Conservation (phyloP, 2,113 vertebrate species). For the Apus apus region DNA sequence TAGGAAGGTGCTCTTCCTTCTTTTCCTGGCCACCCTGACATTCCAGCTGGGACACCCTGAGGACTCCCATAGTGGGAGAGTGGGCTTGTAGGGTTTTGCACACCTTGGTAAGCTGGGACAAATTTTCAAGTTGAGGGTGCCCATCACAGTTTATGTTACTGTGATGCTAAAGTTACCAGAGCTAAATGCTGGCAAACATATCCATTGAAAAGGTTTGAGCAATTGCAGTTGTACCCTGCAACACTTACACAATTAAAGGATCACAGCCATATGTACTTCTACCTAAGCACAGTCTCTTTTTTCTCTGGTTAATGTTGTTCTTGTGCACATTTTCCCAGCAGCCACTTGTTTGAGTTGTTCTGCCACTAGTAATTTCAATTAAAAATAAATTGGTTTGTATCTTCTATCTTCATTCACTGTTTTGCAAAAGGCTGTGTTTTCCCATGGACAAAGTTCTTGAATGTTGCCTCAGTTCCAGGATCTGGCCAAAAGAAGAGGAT, state of each 20-base stretch:
- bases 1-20: neutral
- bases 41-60: neutral
- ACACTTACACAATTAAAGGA: fast-evolving
- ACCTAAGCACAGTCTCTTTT: neutral
- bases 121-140: neutral
- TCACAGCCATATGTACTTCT: neutral
- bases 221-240: neutral
- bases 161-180: neutral
- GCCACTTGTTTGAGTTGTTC: neutral
- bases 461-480: neutral
- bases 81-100: neutral
- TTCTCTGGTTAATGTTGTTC: neutral
- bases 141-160: neutral
- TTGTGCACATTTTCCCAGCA: neutral
- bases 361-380: neutral
- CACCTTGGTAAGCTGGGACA: neutral
- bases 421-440: neutral
- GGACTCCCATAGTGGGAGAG: fast-evolving
- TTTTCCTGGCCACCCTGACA: neutral
- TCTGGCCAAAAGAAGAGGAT: neutral
- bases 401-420: neutral
- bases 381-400: neutral
- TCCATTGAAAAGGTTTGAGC: neutral
- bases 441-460: neutral
- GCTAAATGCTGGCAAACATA: neutral